Percentiles rank a stretch among this genome's conserved stretches.
Evolutionary conservation across 1,140 invertebrate genomes (phyloP).

Genomic region (Calycopis cecrops): DNA sequence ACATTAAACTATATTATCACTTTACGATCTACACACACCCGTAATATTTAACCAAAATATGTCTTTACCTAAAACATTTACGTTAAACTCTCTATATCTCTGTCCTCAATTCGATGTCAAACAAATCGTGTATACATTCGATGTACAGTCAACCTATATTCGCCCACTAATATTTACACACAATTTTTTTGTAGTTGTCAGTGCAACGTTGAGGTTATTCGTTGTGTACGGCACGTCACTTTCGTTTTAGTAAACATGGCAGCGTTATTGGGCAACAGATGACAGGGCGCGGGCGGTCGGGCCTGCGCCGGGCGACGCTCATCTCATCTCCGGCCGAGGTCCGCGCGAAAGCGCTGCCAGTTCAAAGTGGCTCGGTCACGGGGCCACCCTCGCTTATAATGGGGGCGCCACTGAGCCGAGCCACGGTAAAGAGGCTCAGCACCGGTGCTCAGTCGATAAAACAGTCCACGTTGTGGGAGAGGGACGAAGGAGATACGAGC

Average conservation of each 20-base stretch:
- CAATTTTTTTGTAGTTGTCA: constrained; percentile 33
- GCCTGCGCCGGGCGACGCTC: constrained; percentile 59
- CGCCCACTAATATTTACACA: constrained; percentile 36
- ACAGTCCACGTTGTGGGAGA: constrained; percentile 40
- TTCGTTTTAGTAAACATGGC: constrained; percentile 71
- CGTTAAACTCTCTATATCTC: not conserved
- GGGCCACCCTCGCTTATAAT: constrained; percentile 29
- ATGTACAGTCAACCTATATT: constrained; percentile 41
- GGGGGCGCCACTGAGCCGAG: constrained; percentile 65
- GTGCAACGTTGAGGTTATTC: constrained; percentile 63
- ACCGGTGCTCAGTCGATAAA: constrained; percentile 65
- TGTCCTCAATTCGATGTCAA: not conserved
- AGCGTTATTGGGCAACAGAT: constrained; percentile 64
- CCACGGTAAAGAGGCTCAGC: constrained; percentile 50
- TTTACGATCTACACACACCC: not conserved
- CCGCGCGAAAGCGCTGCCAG: constrained; percentile 46
- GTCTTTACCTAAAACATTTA: not conserved
- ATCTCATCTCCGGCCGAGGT: constrained; percentile 54
- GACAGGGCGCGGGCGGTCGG: constrained; percentile 61
- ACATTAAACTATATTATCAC: not conserved
- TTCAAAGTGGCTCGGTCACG: constrained; percentile 38
- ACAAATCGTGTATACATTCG: constrained; percentile 32
- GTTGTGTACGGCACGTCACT: constrained; percentile 66
- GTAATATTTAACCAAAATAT: too few species aligned
- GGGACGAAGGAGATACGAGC: constrained; percentile 44